These are phyloP conservation scores for Diaperis boleti DNA, from an alignment of 2,888 invertebrate species.

Conservation along the genomic window DNA sequence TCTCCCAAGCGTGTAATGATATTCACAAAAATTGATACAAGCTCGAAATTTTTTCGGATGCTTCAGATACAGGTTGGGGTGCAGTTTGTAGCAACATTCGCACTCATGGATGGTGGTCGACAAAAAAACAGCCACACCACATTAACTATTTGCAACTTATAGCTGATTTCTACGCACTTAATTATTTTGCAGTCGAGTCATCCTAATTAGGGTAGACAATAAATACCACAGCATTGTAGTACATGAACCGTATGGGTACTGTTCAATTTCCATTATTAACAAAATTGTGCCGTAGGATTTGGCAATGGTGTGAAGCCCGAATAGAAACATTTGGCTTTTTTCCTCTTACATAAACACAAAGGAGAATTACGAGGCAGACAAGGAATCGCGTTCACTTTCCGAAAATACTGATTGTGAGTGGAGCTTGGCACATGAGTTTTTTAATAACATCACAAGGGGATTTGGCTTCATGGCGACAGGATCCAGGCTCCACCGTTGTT, in stretches of 20 bases:
- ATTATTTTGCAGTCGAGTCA: conserved; percentile 43
- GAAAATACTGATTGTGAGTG: too few relatives aligned
- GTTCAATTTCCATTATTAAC: background rate
- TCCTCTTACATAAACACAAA: background rate
- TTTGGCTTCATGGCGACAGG: conserved; percentile 43
- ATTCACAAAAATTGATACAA: background rate
- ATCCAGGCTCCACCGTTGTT: conserved; percentile 46
- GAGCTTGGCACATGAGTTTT: too few relatives aligned
- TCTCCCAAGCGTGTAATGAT: background rate
- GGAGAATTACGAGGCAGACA: background rate
- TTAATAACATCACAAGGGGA: too few relatives aligned
- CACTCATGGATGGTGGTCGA: conserved; percentile 47
- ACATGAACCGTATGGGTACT: conserved; percentile 12
- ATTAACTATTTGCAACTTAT: conserved; percentile 37
- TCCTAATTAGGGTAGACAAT: conserved; percentile 43
- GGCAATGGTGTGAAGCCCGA: conserved; percentile 1
- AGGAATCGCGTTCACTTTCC: background rate
- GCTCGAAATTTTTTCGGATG: conserved; percentile 42
- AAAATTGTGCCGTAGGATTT: background rate
- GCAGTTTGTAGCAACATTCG: conserved; percentile 32
- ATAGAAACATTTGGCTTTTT: conserved; percentile 15
- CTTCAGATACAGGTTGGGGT: conserved; percentile 47
- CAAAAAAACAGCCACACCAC: conserved; percentile 34
- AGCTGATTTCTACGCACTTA: conserved; percentile 39
- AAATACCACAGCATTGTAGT: conserved; percentile 1